Evolutionary conservation across 30 jellyfish, hydroid and myxozoan species (phyloP), one percentile per base, ranked within the genome.

Genomic region (Hydra vulgaris): DNA sequence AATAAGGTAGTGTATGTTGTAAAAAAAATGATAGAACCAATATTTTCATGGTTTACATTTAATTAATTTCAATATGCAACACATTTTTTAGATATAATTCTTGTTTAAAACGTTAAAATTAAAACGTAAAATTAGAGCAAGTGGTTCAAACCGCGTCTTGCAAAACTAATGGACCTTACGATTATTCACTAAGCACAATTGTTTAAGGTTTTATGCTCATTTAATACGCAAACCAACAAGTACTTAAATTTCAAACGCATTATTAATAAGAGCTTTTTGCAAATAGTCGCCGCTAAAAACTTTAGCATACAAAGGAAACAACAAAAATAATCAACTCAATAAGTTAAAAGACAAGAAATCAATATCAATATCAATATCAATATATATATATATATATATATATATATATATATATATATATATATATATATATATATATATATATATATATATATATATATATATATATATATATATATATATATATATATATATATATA

Each of bases 111-210:
- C 8, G 8, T 68, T 68, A 68, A 68, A 23, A n/a, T n/a, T n/a
- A 68, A 16, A 68, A 23, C 75, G 25, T n/a, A 68, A 68, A 68
- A 15, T 68, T 68, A 68, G n/a, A n/a, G n/a, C n/a, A n/a, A n/a
- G n/a, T n/a, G n/a, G n/a, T n/a, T n/a, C 25, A n/a, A 68, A 68
- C 75, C 75, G 75, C 75, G 75, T 68, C 75, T 68, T 68, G 75
- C 75, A 23, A 68, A 12, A 15, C 27, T 68, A 68, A n/a, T 68
- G 26, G 75, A 68, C 75, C 75, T 23, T 68, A 23, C 27, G 27
- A 68, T 68, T 68, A 68, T 68, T 68, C 75, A 68, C 27, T 68
- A 68, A 68, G 75, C 75, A 68, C 75, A 68, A 68, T 68, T 68
- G 61, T 40, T 40, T 12, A 40, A 5, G 61, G 61, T 40, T 40